Percentiles rank a stretch among this genome's conserved stretches.
phyloP scores from a whole-genome alignment of 2,888 invertebrate species.

The Anaspis maculata region DNA sequence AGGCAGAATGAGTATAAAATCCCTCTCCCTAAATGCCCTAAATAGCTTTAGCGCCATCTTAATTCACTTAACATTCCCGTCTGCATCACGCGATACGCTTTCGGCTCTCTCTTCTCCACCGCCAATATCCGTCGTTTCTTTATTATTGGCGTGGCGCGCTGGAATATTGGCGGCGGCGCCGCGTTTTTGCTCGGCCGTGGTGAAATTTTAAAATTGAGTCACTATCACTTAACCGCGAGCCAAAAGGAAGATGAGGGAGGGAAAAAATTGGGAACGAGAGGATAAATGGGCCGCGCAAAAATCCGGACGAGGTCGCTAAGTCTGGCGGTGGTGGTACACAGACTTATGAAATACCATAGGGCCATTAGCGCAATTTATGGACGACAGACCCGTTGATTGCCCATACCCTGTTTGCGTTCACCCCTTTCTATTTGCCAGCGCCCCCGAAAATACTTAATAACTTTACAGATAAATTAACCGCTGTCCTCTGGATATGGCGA shows the following conservation, averaged over 20 bases:
- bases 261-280: no score
- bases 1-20: constrained; percentile 32
- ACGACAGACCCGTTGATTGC: constrained; percentile 33
- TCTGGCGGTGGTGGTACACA: constrained; percentile 6
- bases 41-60: constrained; percentile 32
- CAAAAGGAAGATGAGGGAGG: no score
- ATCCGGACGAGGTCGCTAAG: constrained; percentile 9
- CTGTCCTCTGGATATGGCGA: no score
- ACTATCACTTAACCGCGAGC: constrained; percentile 4
- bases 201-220: constrained; percentile 5
- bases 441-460: constrained; percentile 16
- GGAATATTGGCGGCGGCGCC: background rate
- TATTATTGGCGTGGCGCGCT: no score
- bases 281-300: no score
- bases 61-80: constrained; percentile 27
- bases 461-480: constrained; percentile 16
- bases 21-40: constrained; percentile 32
- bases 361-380: constrained; percentile 42
- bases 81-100: constrained; percentile 20
- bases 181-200: background rate
- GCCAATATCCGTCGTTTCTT: background rate
- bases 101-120: constrained; percentile 5
- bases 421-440: constrained; percentile 12
- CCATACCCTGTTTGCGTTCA: constrained; percentile 17
- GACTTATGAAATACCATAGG: constrained; percentile 42